Evolutionary conservation across 2,113 vertebrate genomes (phyloP).

Genomic region (Sorex araneus): DNA sequence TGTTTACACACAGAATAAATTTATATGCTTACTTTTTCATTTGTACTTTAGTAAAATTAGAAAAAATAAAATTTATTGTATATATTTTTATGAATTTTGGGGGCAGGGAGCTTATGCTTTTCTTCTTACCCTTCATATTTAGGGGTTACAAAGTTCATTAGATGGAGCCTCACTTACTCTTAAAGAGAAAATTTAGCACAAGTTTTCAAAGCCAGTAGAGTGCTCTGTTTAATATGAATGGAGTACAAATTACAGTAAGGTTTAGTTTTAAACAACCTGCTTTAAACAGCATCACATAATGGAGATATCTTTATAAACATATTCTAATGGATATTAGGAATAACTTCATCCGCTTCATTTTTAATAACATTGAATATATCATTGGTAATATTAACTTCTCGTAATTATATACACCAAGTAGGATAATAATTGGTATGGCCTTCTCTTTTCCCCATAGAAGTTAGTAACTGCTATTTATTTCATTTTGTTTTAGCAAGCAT

Average conservation of each 20-base stretch:
- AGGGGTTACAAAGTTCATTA: conserved; percentile 73
- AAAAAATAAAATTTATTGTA: conserved; percentile 52
- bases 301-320: conserved; percentile 59
- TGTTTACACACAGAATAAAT: conserved; percentile 70
- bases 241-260: conserved; percentile 70
- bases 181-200: conserved; percentile 58
- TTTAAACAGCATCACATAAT: conserved; percentile 63
- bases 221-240: conserved; percentile 65
- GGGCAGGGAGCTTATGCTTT: neutral
- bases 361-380: conserved; percentile 37
- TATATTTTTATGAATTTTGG: neutral
- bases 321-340: conserved; percentile 3
- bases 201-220: conserved; percentile 73
- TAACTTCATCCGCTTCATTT: neutral
- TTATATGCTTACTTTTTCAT: conserved; percentile 72
- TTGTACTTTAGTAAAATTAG: conserved; percentile 75
- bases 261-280: conserved; percentile 59
- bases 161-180: conserved; percentile 65
- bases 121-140: conserved; percentile 52
- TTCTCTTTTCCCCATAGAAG: conserved; percentile 15
- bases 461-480: neutral
- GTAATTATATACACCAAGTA: conserved; percentile 19
- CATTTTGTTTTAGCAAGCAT: conserved; percentile 14
- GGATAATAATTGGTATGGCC: conserved; percentile 13
- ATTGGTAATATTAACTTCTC: conserved; percentile 50